Percentiles rank a stretch among this genome's conserved stretches.
phyloP scores from a whole-genome alignment of 2,888 invertebrate species.

The Cephus sareptanus region DNA sequence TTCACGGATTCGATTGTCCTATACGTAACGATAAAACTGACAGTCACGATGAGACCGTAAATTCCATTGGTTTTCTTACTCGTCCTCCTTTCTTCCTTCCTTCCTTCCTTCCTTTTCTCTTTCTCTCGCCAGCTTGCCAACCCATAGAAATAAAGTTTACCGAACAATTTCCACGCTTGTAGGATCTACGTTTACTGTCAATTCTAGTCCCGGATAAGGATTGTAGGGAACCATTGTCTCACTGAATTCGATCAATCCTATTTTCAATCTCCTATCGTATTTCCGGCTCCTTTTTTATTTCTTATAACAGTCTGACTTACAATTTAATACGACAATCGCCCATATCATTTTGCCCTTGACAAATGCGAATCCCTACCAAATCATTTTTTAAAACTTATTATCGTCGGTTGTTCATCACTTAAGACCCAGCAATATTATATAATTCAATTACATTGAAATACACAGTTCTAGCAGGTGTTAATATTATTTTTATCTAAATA shows the following conservation, averaged over 20 bases:
- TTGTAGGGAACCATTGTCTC: not conserved
- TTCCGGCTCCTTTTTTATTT: not conserved
- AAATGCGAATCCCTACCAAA: not conserved
- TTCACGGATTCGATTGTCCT: constrained; percentile 5
- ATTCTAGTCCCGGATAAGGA: not conserved
- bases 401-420: not conserved
- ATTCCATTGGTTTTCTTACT: constrained; percentile 27
- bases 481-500: not conserved
- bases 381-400: not conserved
- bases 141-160: constrained; percentile 22
- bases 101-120: not conserved
- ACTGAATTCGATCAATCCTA: not conserved
- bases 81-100: not conserved
- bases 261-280: not conserved
- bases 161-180: constrained; percentile 23
- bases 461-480: not conserved
- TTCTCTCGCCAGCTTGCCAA: not conserved
- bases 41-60: constrained; percentile 8
- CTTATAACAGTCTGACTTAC: not conserved
- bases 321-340: not conserved
- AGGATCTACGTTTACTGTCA: not conserved
- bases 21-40: not conserved
- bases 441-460: not conserved
- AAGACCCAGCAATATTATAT: not conserved
- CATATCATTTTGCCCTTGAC: not conserved